Evolutionary conservation across 2,888 invertebrate genomes (phyloP).

Genomic region (Lasioglossum marginatum): DNA sequence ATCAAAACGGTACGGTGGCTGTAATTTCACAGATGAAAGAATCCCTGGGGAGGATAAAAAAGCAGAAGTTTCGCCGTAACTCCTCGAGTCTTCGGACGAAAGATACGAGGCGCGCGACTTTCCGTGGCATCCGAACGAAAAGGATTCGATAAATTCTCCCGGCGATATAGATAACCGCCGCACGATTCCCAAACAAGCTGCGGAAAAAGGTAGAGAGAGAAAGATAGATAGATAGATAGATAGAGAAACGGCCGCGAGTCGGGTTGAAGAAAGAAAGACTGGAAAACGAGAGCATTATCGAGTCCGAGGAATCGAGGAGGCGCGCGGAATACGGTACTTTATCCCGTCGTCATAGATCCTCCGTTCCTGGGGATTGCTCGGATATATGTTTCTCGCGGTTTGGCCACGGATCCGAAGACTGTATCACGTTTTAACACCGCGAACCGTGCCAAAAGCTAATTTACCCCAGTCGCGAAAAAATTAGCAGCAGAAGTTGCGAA

Average conservation of each 20-base stretch:
- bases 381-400: constrained; percentile 56
- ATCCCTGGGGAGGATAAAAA: not conserved
- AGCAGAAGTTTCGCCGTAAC: not conserved
- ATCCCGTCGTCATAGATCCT: constrained; percentile 67
- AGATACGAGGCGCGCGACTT: constrained; percentile 38
- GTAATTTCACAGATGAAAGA: not conserved
- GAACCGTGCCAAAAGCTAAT: constrained; percentile 47
- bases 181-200: constrained; percentile 38
- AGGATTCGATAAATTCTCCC: constrained; percentile 66
- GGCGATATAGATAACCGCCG: constrained; percentile 41
- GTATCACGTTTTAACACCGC: constrained; percentile 45
- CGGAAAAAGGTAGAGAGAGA: not conserved
- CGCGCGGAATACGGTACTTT: constrained; percentile 61
- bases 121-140: constrained; percentile 41
- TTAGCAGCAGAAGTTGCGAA: not conserved
- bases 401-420: constrained; percentile 27
- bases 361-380: constrained; percentile 54
- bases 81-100: not conserved
- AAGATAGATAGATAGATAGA: not conserved
- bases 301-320: constrained; percentile 63
- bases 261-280: constrained; percentile 23
- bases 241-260: not conserved
- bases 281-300: constrained; percentile 68
- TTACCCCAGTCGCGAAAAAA: constrained; percentile 24
- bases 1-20: not conserved